These are phyloP conservation scores for Glaucopsyche alexis DNA, from an alignment of 2,888 invertebrate species.

Conservation along the genomic window DNA sequence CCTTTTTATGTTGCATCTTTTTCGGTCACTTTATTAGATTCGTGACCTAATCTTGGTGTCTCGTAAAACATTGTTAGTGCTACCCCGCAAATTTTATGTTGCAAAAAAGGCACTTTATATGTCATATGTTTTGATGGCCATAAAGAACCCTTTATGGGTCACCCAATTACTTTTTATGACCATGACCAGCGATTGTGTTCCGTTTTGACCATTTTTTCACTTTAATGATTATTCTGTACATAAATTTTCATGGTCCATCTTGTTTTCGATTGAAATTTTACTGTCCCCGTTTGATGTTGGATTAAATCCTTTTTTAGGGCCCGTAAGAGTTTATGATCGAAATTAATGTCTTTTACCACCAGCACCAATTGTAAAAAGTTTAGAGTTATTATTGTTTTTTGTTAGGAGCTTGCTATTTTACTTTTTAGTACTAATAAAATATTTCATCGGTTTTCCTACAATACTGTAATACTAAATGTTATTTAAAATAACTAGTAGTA, in stretches of 20 bases:
- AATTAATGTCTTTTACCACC: conserved; percentile 11
- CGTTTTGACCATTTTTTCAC: conserved; percentile 24
- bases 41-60: conserved; percentile 32
- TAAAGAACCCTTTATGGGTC: conserved; percentile 75
- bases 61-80: conserved; percentile 31
- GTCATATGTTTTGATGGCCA: conserved; percentile 68
- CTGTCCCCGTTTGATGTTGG: conserved; percentile 5
- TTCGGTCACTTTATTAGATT: conserved; percentile 13
- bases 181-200: conserved; percentile 55
- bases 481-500: no score
- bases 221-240: conserved; percentile 22
- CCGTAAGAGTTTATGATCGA: background rate
- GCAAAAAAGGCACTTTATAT: conserved; percentile 64
- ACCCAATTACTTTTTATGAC: conserved; percentile 78
- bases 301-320: conserved; percentile 21
- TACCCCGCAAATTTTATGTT: conserved; percentile 36
- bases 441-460: background rate
- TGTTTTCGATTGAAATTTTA: conserved; percentile 28
- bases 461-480: no score
- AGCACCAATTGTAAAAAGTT: background rate
- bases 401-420: conserved; percentile 1
- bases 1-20: conserved; percentile 17
- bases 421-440: background rate
- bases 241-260: conserved; percentile 30
- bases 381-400: background rate